Evolutionary conservation across 2,113 vertebrate genomes (phyloP).

Genomic region (Rhinoptilus africanus): DNA sequence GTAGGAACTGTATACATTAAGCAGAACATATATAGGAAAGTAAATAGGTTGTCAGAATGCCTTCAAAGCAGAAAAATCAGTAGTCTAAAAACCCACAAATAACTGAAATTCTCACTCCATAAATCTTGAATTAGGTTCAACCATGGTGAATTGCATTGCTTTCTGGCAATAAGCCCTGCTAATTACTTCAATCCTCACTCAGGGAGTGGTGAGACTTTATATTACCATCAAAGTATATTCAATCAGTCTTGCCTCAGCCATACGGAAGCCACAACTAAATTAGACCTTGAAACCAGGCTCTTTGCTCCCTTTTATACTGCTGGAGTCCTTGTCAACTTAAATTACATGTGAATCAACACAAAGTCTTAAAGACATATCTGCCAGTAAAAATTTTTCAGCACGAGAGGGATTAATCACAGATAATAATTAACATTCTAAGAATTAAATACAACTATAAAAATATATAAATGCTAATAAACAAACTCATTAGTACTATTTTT

Average conservation of each 20-base stretch:
- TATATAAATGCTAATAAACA: slow-evolving; percentile 29
- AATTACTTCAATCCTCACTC: slow-evolving; percentile 48
- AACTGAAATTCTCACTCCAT: slow-evolving; percentile 29
- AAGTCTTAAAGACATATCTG: slow-evolving; percentile 18
- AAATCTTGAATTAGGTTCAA: slow-evolving; percentile 19
- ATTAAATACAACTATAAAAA: background rate
- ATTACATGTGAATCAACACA: slow-evolving; percentile 12
- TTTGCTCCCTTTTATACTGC: slow-evolving; percentile 23
- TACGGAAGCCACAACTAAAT: slow-evolving; percentile 40
- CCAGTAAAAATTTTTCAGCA: background rate
- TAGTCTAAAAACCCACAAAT: background rate
- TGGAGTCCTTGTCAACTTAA: slow-evolving; percentile 32
- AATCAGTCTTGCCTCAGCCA: slow-evolving; percentile 5
- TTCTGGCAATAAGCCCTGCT: slow-evolving; percentile 14
- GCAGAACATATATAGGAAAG: background rate
- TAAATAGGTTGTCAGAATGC: background rate
- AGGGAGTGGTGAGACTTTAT: slow-evolving; percentile 33
- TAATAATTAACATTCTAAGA: slow-evolving; percentile 23
- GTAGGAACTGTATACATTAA: background rate
- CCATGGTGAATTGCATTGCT: background rate
- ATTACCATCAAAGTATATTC: slow-evolving; percentile 21
- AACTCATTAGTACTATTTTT: slow-evolving; percentile 2
- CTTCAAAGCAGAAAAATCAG: background rate
- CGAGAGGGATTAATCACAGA: slow-evolving; percentile 9
- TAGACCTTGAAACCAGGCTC: slow-evolving; percentile 17